A percentile compares a stretch with the other conserved stretches of the same genome.
phyloP scores from a whole-genome alignment of 2,888 invertebrate genomes.

The Andricus curvator region DNA sequence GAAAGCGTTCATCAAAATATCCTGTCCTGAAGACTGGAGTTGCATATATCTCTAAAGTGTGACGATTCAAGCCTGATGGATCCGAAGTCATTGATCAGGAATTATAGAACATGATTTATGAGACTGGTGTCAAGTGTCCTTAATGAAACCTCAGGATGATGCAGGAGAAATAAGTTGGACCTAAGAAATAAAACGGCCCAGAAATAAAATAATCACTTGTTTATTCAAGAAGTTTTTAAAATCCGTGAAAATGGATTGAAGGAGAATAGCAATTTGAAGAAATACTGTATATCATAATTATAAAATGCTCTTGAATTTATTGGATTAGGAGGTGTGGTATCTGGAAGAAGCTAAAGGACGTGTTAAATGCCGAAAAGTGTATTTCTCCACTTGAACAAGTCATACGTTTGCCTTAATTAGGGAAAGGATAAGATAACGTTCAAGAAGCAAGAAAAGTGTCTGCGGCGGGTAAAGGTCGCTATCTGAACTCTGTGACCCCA shows the following conservation, averaged over 20 bases:
- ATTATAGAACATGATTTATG: no score
- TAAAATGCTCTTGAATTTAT: not conserved
- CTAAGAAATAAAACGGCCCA: no score
- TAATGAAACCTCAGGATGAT: no score
- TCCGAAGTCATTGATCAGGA: no score
- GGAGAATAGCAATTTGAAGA: not conserved
- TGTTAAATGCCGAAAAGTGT: not conserved
- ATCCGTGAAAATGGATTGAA: not conserved
- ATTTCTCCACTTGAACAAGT: constrained; percentile 13
- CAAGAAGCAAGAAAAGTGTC: constrained; percentile 18
- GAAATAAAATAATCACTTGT: no score
- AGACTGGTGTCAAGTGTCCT: no score
- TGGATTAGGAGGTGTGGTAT: not conserved
- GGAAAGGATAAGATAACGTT: constrained; percentile 50
- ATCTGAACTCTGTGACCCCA: constrained; percentile 14
- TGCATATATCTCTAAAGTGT: no score
- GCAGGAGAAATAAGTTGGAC: no score
- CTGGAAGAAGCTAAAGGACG: not conserved
- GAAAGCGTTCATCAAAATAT: not conserved
- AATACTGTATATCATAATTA: not conserved
- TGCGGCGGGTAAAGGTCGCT: constrained; percentile 24
- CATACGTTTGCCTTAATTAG: constrained; percentile 58
- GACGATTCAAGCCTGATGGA: no score
- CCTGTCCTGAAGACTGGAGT: no score
- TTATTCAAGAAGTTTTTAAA: no score